Conservation (phyloP, 2,888 invertebrate species). For the Luperina nickerlii region DNA sequence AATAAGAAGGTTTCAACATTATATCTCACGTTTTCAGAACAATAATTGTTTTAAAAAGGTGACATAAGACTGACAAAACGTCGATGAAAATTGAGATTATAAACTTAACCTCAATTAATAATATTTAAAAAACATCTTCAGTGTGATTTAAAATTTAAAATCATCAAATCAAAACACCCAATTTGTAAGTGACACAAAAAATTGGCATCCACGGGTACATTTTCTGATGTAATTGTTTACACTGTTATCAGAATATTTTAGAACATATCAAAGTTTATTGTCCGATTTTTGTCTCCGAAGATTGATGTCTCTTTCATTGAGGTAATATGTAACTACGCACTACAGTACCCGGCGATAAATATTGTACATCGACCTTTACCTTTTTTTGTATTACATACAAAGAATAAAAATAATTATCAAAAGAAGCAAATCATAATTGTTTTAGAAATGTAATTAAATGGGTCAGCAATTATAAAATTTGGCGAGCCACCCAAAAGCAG, state of each 20-base stretch:
- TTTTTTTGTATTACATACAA: too few relatives aligned
- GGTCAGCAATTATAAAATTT: too few relatives aligned
- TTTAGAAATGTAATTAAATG: too few relatives aligned
- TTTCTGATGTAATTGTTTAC: not conserved
- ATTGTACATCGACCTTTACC: too few relatives aligned
- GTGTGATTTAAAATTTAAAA: not conserved
- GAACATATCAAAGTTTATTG: not conserved
- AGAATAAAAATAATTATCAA: too few relatives aligned
- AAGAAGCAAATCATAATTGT: too few relatives aligned
- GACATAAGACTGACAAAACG: not conserved
- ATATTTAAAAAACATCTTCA: not conserved
- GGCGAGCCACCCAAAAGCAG: too few relatives aligned
- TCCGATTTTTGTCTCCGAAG: too few relatives aligned
- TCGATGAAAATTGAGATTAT: not conserved
- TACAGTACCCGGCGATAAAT: too few relatives aligned
- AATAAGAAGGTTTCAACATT: not conserved
- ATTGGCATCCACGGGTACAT: not conserved
- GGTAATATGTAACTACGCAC: too few relatives aligned
- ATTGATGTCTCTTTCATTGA: too few relatives aligned
- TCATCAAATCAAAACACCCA: not conserved
- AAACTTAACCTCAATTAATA: not conserved
- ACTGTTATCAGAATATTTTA: not conserved
- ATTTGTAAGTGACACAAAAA: not conserved
- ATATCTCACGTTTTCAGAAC: not conserved
- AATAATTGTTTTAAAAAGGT: not conserved